Base-by-base conservation (phyloP, 2,888 invertebrate genomes). In the Neocrepidodera transversa region DNA sequence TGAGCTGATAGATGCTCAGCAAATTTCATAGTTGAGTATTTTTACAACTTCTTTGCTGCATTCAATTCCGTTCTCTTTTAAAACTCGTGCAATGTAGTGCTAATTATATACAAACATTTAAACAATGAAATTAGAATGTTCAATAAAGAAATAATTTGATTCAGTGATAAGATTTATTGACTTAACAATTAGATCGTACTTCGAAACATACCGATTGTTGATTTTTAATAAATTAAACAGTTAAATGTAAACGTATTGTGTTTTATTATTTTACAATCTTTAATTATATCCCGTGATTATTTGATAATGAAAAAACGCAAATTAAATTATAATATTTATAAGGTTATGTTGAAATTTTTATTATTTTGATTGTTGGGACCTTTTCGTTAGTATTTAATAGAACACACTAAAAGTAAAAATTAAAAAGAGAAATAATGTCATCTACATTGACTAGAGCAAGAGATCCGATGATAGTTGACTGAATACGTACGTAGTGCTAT, bases 1-100 rank as follows among this genome's bases (percentile, higher is more conserved):
- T 95, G 94, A 32, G 93, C 92, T 32, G 88, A 83, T 63, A 94
- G 82, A 81, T 94, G 93, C 80, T 95, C 93, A 8, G 93, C 90
- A 77, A 95, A 94, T 84, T 94, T 95, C 94, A 94, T 95, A n/a
- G n/a, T 30, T 30, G 13, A 11, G 1, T 2, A 10, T 4, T 38
- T 50, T 38, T 17, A 26, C 23, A 38, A 16, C 14, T 16, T 14
- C 7, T 38, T 38, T 32, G 2, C 13, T 36, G 14, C 36, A 36
- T 18, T 32, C 50, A 23, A 50, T 17, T 20, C 32, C 18, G 32
- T 35, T 35, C n/a, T n/a, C n/a, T n/a, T n/a, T n/a, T n/a, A n/a
- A n/a, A n/a, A 18, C 13, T 26, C 5, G 2, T 35, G 17, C 17
- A 11, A 35, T 28, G n/a, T n/a, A n/a, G 40, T 42, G 51, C 18